A percentile compares a stretch with the other conserved stretches of the same genome.
Conservation (phyloP, 2,113 vertebrate species). For the Zosterops borbonicus region DNA sequence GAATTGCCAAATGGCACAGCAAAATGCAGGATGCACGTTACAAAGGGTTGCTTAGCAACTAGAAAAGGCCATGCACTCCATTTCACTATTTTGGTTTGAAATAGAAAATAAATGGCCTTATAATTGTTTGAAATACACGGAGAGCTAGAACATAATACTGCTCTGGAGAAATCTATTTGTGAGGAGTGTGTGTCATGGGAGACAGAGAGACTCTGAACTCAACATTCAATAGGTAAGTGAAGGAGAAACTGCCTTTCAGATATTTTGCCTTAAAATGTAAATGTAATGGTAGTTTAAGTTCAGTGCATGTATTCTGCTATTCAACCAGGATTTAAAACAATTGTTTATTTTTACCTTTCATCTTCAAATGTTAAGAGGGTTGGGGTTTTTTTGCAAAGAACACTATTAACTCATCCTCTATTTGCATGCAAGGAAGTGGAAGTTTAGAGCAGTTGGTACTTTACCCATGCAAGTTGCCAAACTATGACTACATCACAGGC, state of each 20-base stretch:
- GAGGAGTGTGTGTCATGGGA: background rate
- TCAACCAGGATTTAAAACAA: constrained; percentile 44
- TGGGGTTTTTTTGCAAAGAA: background rate
- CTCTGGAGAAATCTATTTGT: constrained; percentile 37
- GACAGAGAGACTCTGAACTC: constrained; percentile 24
- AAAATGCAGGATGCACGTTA: constrained; percentile 41
- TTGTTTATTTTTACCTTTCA: constrained; percentile 51
- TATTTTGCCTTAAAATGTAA: constrained; percentile 46
- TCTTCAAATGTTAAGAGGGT: background rate
- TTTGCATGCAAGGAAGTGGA: constrained; percentile 32
- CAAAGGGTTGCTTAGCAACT: constrained; percentile 64
- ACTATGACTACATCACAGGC: background rate
- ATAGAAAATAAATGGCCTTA: constrained; percentile 47
- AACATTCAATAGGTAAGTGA: constrained; percentile 22
- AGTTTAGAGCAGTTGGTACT: constrained; percentile 6
- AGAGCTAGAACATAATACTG: constrained; percentile 1
- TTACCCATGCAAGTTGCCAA: background rate
- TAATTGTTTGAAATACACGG: constrained; percentile 37
- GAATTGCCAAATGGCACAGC: constrained; percentile 63
- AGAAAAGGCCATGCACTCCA: constrained; percentile 29
- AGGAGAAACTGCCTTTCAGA: constrained; percentile 39
- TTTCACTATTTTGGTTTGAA: constrained; percentile 60
- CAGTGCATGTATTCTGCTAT: background rate
- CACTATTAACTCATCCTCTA: background rate
- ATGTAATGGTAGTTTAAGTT: constrained; percentile 24